Percentiles rank a stretch among this genome's conserved stretches.
phyloP scores from a whole-genome alignment of 2,888 invertebrate species.

The Acanthoscelides obtectus region DNA sequence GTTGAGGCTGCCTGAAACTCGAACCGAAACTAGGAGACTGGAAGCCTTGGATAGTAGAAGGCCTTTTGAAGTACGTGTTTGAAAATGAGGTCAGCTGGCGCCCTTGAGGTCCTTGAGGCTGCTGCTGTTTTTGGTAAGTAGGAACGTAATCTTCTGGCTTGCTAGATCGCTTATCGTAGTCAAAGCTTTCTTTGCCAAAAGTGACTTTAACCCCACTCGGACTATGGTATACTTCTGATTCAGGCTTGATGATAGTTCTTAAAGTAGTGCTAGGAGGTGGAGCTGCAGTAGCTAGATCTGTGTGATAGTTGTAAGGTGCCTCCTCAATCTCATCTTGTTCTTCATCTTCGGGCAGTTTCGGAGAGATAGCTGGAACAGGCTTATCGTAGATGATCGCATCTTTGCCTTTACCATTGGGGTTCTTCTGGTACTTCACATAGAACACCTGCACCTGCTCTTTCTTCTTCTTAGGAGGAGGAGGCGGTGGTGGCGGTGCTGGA shows the following conservation, averaged over 20 bases:
- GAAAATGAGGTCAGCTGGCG: conserved; percentile 35
- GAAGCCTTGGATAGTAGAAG: conserved; percentile 20
- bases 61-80: conserved; percentile 29
- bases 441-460: conserved; percentile 88
- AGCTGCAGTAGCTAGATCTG: conserved; percentile 38
- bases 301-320: conserved; percentile 41
- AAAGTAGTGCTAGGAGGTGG: conserved; percentile 71
- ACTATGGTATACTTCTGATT: conserved; percentile 78
- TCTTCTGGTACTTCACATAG: conserved; percentile 87
- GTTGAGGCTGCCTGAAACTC: conserved; percentile 47
- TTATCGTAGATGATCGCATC: conserved; percentile 74
- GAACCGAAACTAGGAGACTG: conserved; percentile 27
- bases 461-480: conserved; percentile 54
- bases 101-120: conserved; percentile 26
- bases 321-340: conserved; percentile 50
- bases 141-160: conserved; percentile 46
- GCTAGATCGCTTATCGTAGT: conserved; percentile 48
- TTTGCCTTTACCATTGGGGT: conserved; percentile 64
- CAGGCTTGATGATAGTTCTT: conserved; percentile 79
- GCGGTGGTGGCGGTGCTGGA: conserved; percentile 57
- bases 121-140: conserved; percentile 11
- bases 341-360: conserved; percentile 57
- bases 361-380: conserved; percentile 74
- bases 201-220: conserved; percentile 78
- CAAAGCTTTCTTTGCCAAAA: conserved; percentile 64